phyloP scores from a whole-genome alignment of 1,140 invertebrate genomes.

The Drosophila parvula region DNA sequence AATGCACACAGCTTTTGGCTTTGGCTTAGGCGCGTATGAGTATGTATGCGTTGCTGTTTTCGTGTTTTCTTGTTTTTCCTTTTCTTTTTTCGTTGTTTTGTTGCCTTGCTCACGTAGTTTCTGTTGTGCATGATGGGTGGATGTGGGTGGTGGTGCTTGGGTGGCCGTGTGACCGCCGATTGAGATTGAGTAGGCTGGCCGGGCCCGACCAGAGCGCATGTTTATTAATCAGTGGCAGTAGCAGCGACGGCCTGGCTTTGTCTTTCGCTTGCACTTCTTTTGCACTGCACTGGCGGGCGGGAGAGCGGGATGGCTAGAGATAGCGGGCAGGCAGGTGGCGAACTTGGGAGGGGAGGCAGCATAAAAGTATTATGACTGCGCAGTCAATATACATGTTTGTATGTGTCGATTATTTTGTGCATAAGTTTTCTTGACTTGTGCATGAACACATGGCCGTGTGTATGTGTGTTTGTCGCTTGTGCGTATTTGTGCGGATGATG shows the following conservation, averaged over 20 bases:
- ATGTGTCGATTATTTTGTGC: conserved; percentile 81
- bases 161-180: conserved; percentile 57
- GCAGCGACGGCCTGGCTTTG: conserved; percentile 63
- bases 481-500: conserved; percentile 70
- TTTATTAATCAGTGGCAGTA: conserved; percentile 68
- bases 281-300: conserved; percentile 17
- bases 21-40: conserved; percentile 53
- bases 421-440: conserved; percentile 66
- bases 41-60: conserved; percentile 47
- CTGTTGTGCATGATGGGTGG: conserved; percentile 15
- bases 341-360: conserved; percentile 44
- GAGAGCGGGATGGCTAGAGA: conserved; percentile 20
- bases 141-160: conserved; percentile 25
- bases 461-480: conserved; percentile 40
- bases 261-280: conserved; percentile 68
- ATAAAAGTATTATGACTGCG: conserved; percentile 76
- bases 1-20: conserved; percentile 45
- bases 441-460: conserved; percentile 31
- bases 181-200: conserved; percentile 72
- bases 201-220: conserved; percentile 65
- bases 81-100: conserved; percentile 16
- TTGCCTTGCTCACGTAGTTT: conserved; percentile 29
- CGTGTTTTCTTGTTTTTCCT: neutral
- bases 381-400: conserved; percentile 67
- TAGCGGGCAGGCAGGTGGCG: conserved; percentile 45